A percentile compares a stretch with the other conserved stretches of the same genome.
These are phyloP conservation scores for Zaprionus inermis DNA, from an alignment of 1,140 invertebrate species.

Conservation along the genomic window DNA sequence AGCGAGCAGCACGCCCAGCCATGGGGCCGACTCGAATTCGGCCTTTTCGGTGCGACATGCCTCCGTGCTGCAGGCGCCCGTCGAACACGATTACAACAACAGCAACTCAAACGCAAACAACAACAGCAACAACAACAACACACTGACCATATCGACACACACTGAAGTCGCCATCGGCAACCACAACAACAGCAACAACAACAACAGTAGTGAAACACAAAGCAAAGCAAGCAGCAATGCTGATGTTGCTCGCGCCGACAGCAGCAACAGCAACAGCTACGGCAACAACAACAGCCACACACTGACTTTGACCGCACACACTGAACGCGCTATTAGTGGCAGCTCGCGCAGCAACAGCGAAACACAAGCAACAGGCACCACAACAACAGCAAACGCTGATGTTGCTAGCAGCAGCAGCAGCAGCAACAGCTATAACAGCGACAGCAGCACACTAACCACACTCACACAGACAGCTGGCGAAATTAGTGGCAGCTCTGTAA, in stretches of 20 bases:
- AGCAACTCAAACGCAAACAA: conserved; percentile 6
- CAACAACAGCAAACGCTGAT: background rate
- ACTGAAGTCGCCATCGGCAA: conserved; percentile 19
- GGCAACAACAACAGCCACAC: background rate
- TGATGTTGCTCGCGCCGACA: background rate
- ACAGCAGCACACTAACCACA: background rate
- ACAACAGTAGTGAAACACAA: conserved; percentile 4
- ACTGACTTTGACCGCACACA: background rate
- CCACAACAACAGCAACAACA: conserved; percentile 18
- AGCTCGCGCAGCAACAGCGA: background rate
- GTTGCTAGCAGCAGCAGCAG: background rate
- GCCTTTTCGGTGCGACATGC: conserved; percentile 66
- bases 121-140: conserved; percentile 29
- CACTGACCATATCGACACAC: conserved; percentile 15
- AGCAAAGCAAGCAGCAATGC: background rate
- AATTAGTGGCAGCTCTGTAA: background rate
- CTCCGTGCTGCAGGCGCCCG: conserved; percentile 62
- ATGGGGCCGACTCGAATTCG: conserved; percentile 61
- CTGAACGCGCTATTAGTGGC: background rate
- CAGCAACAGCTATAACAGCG: background rate
- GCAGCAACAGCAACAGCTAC: conserved; percentile 12
- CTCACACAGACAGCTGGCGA: background rate
- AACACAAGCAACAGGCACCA: conserved; percentile 6
- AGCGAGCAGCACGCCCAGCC: conserved; percentile 4
- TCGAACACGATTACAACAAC: conserved; percentile 17